These are phyloP conservation scores for Anadara kagoshimensis DNA, from an alignment of 1,140 invertebrate species.

Conservation along the genomic window DNA sequence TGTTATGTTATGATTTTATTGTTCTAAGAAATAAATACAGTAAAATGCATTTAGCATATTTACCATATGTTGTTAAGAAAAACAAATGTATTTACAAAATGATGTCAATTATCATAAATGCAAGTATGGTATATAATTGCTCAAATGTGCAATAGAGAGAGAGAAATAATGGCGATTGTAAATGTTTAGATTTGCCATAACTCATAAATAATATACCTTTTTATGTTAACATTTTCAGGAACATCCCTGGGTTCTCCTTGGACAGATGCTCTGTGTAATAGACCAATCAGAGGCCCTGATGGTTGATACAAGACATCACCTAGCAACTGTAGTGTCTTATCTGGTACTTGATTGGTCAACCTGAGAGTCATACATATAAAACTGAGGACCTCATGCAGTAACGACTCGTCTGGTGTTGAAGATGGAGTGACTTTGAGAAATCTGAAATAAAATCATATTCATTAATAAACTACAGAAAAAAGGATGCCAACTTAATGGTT, in stretches of 20 bases:
- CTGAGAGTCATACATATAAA: slow-evolving; percentile 59
- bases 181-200: too few relatives aligned
- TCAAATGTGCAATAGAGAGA: too few relatives aligned
- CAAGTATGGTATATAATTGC: too few relatives aligned
- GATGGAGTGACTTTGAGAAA: slow-evolving; percentile 68
- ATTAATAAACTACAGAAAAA: too few relatives aligned
- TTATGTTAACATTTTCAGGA: slow-evolving; percentile 49
- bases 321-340: slow-evolving; percentile 61
- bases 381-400: slow-evolving; percentile 63
- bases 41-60: too few relatives aligned
- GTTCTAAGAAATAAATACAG: too few relatives aligned
- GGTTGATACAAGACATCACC: slow-evolving; percentile 62
- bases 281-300: slow-evolving; percentile 62
- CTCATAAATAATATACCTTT: slow-evolving; percentile 38
- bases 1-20: too few relatives aligned
- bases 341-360: slow-evolving; percentile 45
- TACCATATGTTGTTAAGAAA: too few relatives aligned
- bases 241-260: slow-evolving; percentile 50
- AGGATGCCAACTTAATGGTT: too few relatives aligned
- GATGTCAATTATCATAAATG: too few relatives aligned
- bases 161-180: too few relatives aligned
- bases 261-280: slow-evolving; percentile 56
- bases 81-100: too few relatives aligned
- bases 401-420: slow-evolving; percentile 60
- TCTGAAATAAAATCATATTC: slow-evolving; percentile 49